A percentile compares a stretch with the other conserved stretches of the same genome.
Evolutionary conservation across 2,113 vertebrate species (phyloP).

Genomic region (Chloroceryle aenea): DNA sequence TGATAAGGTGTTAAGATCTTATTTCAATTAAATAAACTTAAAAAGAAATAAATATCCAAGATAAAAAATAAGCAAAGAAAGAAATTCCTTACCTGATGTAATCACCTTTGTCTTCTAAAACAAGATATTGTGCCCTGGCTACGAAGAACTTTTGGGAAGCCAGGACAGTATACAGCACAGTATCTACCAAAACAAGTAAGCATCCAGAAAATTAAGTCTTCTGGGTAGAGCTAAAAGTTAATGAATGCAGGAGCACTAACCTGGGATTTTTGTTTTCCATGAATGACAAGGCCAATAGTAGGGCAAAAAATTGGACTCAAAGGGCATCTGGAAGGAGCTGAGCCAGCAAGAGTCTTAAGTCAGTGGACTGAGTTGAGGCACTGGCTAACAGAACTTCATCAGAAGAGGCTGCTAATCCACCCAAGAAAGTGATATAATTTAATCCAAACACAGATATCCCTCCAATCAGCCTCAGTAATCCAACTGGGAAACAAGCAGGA

Average conservation of each 20-base stretch:
- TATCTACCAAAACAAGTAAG: background rate
- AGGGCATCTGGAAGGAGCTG: constrained; percentile 30
- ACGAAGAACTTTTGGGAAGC: background rate
- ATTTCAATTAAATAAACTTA: background rate
- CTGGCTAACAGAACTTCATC: background rate
- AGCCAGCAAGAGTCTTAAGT: constrained; percentile 14
- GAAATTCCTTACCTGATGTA: background rate
- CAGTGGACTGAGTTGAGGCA: background rate
- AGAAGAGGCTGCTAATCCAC: background rate
- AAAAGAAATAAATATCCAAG: background rate
- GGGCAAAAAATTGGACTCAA: background rate
- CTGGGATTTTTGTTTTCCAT: background rate
- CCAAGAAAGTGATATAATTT: background rate
- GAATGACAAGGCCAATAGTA: background rate
- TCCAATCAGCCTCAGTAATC: background rate
- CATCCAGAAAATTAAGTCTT: background rate
- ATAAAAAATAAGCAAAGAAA: background rate
- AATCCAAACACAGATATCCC: background rate
- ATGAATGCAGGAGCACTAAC: constrained; percentile 57
- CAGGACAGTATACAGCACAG: background rate
- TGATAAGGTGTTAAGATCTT: background rate
- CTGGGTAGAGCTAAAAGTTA: constrained; percentile 20
- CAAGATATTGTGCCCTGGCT: background rate
- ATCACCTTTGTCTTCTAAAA: background rate
- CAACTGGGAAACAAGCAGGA: background rate